Conservation (phyloP, 2,113 vertebrate genomes). For the Cyprinodon variegatus region DNA sequence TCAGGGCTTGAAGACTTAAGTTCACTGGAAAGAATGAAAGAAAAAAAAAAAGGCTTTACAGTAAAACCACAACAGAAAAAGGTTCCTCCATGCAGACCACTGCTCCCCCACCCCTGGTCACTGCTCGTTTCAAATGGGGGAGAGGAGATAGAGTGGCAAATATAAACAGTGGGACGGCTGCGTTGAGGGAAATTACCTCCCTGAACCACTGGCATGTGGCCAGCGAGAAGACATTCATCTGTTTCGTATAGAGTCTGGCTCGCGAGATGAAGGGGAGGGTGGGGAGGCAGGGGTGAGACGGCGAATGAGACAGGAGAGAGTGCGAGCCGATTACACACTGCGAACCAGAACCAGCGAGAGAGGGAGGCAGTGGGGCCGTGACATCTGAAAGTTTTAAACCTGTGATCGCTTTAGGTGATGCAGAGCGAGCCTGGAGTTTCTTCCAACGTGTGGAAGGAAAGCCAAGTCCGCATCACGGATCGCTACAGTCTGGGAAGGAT, state of each 20-base stretch:
- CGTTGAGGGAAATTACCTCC: constrained; percentile 80
- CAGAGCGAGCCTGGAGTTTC: constrained; percentile 60
- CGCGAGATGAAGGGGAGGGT: constrained; percentile 32
- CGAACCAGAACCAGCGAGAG: constrained; percentile 39
- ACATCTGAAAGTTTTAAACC: constrained; percentile 75
- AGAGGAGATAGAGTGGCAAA: constrained; percentile 72
- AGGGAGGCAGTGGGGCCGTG: constrained; percentile 37
- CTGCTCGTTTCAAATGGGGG: constrained; percentile 25
- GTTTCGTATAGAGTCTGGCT: constrained; percentile 72
- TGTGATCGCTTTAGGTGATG: constrained; percentile 68
- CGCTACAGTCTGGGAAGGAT: constrained; percentile 55
- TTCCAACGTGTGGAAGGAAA: constrained; percentile 57
- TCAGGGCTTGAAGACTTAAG: constrained; percentile 3
- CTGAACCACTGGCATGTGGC: constrained; percentile 76
- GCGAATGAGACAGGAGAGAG: constrained; percentile 40
- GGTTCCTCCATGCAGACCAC: constrained; percentile 15
- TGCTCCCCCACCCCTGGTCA: neutral
- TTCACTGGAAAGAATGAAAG: neutral
- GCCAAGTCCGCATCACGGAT: constrained; percentile 64
- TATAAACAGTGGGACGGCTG: constrained; percentile 73
- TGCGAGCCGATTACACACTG: constrained; percentile 40
- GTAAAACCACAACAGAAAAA: constrained; percentile 1
- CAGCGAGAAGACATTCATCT: constrained; percentile 76
- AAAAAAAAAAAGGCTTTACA: constrained; percentile 1
- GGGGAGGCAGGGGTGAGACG: constrained; percentile 42